phyloP scores from a whole-genome alignment of 2,113 vertebrate species.

The Trichechus manatus region DNA sequence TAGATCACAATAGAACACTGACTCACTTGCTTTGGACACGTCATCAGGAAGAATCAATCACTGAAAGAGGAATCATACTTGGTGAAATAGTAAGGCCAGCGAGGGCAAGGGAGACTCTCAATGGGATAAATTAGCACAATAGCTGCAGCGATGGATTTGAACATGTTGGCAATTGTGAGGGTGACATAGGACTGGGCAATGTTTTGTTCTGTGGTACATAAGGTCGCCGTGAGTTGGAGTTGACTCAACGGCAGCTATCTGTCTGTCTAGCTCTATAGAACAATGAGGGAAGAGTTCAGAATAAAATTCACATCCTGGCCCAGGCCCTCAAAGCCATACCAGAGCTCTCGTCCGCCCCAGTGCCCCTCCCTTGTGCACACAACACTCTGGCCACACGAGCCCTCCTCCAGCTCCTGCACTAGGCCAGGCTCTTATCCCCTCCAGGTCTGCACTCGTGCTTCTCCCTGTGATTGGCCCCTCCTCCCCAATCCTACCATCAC shows the following conservation, averaged over 20 bases:
- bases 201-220: neutral
- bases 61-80: neutral
- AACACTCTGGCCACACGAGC: rapidly evolving
- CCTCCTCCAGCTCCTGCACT: rapidly evolving
- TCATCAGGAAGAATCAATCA: neutral
- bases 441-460: neutral
- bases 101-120: neutral
- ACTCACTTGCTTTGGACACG: neutral
- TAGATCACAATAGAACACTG: neutral
- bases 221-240: neutral
- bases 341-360: rapidly evolving
- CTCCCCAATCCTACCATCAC: neutral
- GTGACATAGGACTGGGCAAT: neutral
- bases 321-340: rapidly evolving
- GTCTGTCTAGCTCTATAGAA: neutral
- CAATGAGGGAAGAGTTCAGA: no score
- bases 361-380: neutral
- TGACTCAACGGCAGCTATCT: neutral
- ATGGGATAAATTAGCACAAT: neutral
- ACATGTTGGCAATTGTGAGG: neutral
- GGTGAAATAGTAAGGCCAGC: neutral
- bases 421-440: no score
- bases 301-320: neutral
- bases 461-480: neutral
- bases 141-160: neutral